These are phyloP conservation scores for Asteroscopus sphinx DNA, from an alignment of 2,888 invertebrate genomes.

Conservation along the genomic window DNA sequence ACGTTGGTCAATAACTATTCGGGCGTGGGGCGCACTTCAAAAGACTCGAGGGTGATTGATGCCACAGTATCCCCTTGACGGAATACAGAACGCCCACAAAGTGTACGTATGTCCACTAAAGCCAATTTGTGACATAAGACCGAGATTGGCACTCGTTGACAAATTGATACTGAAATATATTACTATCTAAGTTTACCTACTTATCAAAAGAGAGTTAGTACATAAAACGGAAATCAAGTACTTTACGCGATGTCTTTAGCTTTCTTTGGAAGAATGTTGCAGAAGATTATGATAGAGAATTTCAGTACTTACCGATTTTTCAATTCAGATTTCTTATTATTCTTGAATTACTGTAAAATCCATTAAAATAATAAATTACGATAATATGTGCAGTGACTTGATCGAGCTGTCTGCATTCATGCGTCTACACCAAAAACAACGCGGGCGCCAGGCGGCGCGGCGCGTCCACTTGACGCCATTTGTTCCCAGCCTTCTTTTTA, in stretches of 20 bases:
- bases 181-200: constrained; percentile 1
- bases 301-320: neutral
- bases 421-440: constrained; percentile 22
- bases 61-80: constrained; percentile 72
- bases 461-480: constrained; percentile 44
- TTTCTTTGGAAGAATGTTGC: no score
- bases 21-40: constrained; percentile 76
- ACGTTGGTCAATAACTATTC: constrained; percentile 70
- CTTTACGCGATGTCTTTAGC: no score
- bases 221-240: no score
- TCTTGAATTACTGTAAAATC: neutral
- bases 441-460: constrained; percentile 16
- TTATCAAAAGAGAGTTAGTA: neutral
- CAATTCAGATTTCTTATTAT: neutral
- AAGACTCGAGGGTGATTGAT: constrained; percentile 79
- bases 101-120: constrained; percentile 57
- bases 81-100: constrained; percentile 70
- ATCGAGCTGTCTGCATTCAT: constrained; percentile 7
- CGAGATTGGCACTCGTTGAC: constrained; percentile 56
- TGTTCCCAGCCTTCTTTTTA: constrained; percentile 43
- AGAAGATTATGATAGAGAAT: neutral
- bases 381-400: neutral
- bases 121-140: constrained; percentile 68
- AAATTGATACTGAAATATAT: constrained; percentile 32
- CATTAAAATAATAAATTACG: constrained; percentile 14